Conservation (phyloP, 2,113 vertebrate species). For the Python bivittatus region DNA sequence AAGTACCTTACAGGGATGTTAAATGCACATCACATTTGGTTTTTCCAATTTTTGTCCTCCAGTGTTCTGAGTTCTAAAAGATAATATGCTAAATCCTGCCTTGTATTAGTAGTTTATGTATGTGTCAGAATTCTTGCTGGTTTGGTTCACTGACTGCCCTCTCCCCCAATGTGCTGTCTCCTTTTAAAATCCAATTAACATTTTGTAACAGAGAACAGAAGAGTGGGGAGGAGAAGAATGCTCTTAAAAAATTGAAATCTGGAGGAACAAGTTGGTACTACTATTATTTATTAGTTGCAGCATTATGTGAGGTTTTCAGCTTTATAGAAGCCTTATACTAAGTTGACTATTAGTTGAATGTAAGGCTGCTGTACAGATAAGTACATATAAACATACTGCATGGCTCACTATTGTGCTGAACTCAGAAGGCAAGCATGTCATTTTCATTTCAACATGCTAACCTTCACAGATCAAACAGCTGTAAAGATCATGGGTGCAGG, state of each 20-base stretch:
- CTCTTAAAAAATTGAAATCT: neutral
- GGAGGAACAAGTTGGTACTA: neutral
- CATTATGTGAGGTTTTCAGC: neutral
- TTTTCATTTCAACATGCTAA: neutral
- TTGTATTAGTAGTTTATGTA: neutral
- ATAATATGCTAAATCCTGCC: neutral
- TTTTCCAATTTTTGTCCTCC: neutral
- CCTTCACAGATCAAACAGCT: neutral
- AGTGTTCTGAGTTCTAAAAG: neutral
- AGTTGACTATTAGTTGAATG: neutral
- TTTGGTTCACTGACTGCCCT: neutral
- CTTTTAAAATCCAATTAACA: conserved; percentile 16
- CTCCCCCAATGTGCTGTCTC: neutral
- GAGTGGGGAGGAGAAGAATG: neutral
- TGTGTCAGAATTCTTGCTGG: neutral
- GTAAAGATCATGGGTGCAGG: no score
- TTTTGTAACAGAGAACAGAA: neutral
- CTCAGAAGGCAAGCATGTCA: neutral
- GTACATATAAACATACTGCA: no score
- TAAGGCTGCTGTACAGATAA: no score
- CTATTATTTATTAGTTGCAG: neutral
- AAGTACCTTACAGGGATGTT: neutral
- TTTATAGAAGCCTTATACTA: neutral
- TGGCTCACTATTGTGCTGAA: neutral
- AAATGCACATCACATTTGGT: neutral